These are phyloP conservation scores for Scelioninae gen. 2 DNA, from an alignment of 2,888 invertebrate genomes.

Conservation along the genomic window DNA sequence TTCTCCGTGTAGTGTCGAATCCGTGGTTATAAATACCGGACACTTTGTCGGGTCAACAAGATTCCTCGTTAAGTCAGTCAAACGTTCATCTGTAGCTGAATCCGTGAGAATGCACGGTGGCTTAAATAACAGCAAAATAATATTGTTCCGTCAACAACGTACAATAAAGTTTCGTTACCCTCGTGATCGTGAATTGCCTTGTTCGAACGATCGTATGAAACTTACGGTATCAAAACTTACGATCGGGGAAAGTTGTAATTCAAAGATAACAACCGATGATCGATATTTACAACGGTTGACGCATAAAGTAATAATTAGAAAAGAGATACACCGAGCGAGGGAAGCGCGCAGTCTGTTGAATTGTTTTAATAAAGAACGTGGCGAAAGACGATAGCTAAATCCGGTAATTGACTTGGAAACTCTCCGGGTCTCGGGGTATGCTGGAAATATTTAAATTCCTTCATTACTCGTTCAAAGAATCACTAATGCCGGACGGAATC, in stretches of 20 bases:
- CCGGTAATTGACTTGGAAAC: slow-evolving; percentile 72
- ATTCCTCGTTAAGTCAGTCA: too few relatives aligned
- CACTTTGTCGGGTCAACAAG: too few relatives aligned
- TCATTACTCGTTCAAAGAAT: slow-evolving; percentile 71
- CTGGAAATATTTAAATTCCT: slow-evolving; percentile 72
- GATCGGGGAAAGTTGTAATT: background rate
- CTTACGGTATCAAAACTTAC: background rate
- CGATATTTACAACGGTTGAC: slow-evolving; percentile 14
- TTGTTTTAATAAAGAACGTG: slow-evolving; percentile 70
- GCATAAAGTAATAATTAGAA: slow-evolving; percentile 32
- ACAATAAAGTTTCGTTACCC: too few relatives aligned
- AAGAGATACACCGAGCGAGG: slow-evolving; percentile 37
- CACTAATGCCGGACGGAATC: slow-evolving; percentile 69
- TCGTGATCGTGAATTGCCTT: too few relatives aligned
- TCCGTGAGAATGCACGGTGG: too few relatives aligned
- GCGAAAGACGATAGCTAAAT: slow-evolving; percentile 67
- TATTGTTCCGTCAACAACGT: too few relatives aligned
- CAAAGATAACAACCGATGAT: slow-evolving; percentile 1
- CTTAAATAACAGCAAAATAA: too few relatives aligned
- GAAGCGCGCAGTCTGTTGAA: slow-evolving; percentile 60
- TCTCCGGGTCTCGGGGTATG: slow-evolving; percentile 59
- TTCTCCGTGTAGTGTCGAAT: too few relatives aligned
- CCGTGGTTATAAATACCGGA: too few relatives aligned
- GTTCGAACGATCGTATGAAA: background rate
- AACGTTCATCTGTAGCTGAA: too few relatives aligned